phyloP scores from a whole-genome alignment of 1,140 invertebrate genomes.

The Lordiphosa collinella region DNA sequence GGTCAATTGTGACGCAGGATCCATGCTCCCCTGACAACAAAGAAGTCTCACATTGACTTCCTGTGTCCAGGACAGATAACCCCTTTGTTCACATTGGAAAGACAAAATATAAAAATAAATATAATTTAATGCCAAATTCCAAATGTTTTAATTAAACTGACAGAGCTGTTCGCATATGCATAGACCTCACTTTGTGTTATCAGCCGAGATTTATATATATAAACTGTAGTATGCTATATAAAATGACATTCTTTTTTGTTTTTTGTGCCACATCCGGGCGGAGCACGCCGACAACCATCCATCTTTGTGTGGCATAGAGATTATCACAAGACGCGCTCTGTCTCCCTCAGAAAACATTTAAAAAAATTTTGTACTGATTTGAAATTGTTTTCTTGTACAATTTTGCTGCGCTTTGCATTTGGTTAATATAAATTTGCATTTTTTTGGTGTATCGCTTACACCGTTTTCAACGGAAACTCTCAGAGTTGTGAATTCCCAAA shows the following conservation, averaged over 20 bases:
- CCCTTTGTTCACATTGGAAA: conserved; percentile 52
- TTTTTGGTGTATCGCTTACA: conserved; percentile 41
- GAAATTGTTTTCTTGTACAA: neutral
- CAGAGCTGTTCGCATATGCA: conserved; percentile 16
- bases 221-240: conserved; percentile 23
- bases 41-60: conserved; percentile 33
- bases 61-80: conserved; percentile 54
- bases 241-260: conserved; percentile 33
- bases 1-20: conserved; percentile 47
- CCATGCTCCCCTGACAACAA: neutral
- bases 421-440: conserved; percentile 18
- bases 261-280: conserved; percentile 68
- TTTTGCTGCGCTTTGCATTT: conserved; percentile 53
- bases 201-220: conserved; percentile 56
- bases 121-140: conserved; percentile 71
- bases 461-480: conserved; percentile 42
- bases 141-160: conserved; percentile 65
- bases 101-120: neutral
- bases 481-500: conserved; percentile 19
- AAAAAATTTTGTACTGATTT: conserved; percentile 1
- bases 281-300: conserved; percentile 38
- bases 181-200: conserved; percentile 34
- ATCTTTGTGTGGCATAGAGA: conserved; percentile 45
- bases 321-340: conserved; percentile 30
- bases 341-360: conserved; percentile 7